phyloP scores from a whole-genome alignment of 2,797 vertebrate species.

The Sebastes nivosus region DNA sequence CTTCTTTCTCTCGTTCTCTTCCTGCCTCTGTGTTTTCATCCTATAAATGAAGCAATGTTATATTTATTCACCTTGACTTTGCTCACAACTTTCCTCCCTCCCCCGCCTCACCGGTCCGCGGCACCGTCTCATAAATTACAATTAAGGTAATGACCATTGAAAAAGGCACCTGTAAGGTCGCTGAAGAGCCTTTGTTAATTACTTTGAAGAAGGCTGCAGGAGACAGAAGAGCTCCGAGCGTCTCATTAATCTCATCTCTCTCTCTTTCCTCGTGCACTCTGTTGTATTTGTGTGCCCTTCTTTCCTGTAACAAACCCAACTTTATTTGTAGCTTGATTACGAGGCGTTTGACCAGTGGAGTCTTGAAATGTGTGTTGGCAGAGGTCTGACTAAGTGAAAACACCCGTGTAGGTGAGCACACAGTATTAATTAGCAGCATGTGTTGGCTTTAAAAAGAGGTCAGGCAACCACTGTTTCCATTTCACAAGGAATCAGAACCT shows the following conservation, averaged over 20 bases:
- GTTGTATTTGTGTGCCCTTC: not conserved
- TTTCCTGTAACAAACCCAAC: not conserved
- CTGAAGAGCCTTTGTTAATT: slow-evolving; percentile 49
- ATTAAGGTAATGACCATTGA: slow-evolving; percentile 55
- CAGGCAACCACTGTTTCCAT: not conserved
- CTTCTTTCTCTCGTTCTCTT: not conserved
- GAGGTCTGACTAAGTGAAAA: not conserved
- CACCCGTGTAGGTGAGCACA: not conserved
- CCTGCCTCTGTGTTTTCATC: not conserved
- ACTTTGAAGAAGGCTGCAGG: slow-evolving; percentile 31
- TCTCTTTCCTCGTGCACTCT: not conserved
- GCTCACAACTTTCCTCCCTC: fast-evolving
- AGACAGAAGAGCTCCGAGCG: not conserved
- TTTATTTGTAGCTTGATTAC: not conserved
- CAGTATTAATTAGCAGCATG: not conserved
- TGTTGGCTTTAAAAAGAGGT: not conserved
- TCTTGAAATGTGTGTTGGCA: not conserved
- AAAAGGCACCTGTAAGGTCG: slow-evolving; percentile 58
- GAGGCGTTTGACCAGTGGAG: not conserved
- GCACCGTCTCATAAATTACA: slow-evolving; percentile 45
- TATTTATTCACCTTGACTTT: slow-evolving; percentile 17
- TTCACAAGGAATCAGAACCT: not conserved
- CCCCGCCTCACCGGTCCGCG: not conserved
- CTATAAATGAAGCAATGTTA: not conserved
- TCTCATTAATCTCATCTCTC: slow-evolving; percentile 10